Base-by-base conservation (phyloP, 2,113 vertebrate genomes). In the Corythornis vintsioides region DNA sequence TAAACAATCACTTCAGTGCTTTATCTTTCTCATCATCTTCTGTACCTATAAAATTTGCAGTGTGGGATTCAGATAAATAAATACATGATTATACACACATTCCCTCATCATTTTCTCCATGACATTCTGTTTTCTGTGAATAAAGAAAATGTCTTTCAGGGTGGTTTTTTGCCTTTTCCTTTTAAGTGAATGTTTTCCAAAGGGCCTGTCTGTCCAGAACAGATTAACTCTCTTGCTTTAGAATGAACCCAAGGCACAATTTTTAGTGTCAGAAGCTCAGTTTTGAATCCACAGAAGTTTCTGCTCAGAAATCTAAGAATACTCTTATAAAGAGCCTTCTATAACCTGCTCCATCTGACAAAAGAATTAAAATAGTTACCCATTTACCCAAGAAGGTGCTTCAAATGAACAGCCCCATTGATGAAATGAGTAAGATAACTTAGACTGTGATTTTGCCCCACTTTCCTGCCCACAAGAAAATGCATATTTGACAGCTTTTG, bases 1-100 rank as follows among this genome's bases (percentile, higher is more conserved):
- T 96, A 97, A 97, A 96, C 95, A 96, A 96, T 97, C 95, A 91
- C 90, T 96, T 95, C 86, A 84, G 88, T 64, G 59, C 81, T 92
- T 96, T 97, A 95, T 95, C 94, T 86, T 94, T 91, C 80, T 90
- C 85, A 94, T 95, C 93, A 96, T 96, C 94, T 92, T 91, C 74
- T 87, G 85, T 86, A 94, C 86, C 93, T 94, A 73, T 60, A 73
- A 83, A 90, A 92, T 95, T 89, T 89, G 63, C 57, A 82, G 80
- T 84, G 74, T 89, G 72, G 64, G 83, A 91, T 92, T 86, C 94
- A 93, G 88, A 92, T 88, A 97, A 95, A 96, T 95, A 95, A 94
- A 94, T 94, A 94, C 40, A 74, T 81, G 88, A 94, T 95, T 96
- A 93, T 86, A 92, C 75, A 87, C 86, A 80, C 86, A 40, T 72